These are phyloP conservation scores for Syrista parreyssii DNA, from an alignment of 2,888 invertebrate genomes.

Conservation along the genomic window DNA sequence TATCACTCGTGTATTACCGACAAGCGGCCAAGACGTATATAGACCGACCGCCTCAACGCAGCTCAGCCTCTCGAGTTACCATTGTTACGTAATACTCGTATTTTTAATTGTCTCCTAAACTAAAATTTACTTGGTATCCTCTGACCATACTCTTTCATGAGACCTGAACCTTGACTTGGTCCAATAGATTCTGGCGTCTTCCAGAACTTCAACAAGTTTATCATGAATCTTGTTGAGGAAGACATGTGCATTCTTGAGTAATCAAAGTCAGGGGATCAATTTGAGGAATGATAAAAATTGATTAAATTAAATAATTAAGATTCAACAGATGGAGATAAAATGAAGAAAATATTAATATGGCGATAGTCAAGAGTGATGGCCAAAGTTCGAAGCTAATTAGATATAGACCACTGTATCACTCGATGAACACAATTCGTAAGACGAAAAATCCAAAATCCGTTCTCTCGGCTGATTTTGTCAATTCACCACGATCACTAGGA, in stretches of 20 bases:
- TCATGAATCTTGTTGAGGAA: not conserved
- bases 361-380: not conserved
- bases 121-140: conserved; percentile 1
- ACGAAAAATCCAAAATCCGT: conserved; percentile 1
- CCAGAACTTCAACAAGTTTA: not conserved
- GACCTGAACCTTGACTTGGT: not conserved
- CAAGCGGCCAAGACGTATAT: conserved; percentile 51
- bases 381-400: not conserved
- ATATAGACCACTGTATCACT: conserved; percentile 35
- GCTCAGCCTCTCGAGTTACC: conserved; percentile 58
- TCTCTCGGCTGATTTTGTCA: conserved; percentile 15
- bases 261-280: not conserved
- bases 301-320: not conserved
- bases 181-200: not conserved
- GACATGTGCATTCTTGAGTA: not conserved
- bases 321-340: not conserved
- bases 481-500: conserved; percentile 26
- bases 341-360: not conserved
- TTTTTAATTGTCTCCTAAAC: conserved; percentile 12
- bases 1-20: conserved; percentile 32
- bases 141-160: not conserved
- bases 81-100: conserved; percentile 39
- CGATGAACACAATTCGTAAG: conserved; percentile 25
- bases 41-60: conserved; percentile 42
- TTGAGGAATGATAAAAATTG: not conserved